Conservation (phyloP, 1,140 invertebrate genomes). For the Scaptomyza graminum region DNA sequence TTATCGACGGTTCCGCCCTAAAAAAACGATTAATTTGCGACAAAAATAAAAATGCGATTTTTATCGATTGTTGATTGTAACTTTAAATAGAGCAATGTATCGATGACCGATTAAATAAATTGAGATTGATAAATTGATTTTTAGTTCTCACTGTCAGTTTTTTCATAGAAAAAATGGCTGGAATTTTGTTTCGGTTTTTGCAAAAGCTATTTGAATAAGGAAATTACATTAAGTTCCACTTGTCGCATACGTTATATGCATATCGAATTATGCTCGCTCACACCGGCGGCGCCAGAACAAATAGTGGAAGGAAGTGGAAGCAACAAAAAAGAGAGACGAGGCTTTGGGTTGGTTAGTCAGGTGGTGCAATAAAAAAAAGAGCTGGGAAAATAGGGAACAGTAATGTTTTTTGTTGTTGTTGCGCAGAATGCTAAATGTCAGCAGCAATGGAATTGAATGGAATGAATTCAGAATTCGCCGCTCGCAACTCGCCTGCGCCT, state of each 20-base stretch:
- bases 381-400: no score
- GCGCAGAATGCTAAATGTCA: slow-evolving; percentile 29
- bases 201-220: slow-evolving; percentile 64
- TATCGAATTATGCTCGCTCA: slow-evolving; percentile 52
- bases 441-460: slow-evolving; percentile 43
- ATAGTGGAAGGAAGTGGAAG: background rate
- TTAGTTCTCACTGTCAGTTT: no score
- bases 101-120: no score
- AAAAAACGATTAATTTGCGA: no score
- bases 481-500: slow-evolving; percentile 25
- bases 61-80: no score
- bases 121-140: no score
- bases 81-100: no score
- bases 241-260: slow-evolving; percentile 65
- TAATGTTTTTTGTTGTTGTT: background rate
- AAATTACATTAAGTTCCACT: slow-evolving; percentile 76
- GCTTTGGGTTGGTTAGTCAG: background rate
- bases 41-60: no score
- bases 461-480: slow-evolving; percentile 5
- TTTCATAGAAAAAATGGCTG: no score
- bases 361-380: no score
- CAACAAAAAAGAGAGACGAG: background rate
- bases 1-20: no score
- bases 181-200: slow-evolving; percentile 4
- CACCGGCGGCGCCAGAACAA: background rate